phyloP scores from a whole-genome alignment of 2,797 vertebrate species.

The Myotis planiceps region DNA sequence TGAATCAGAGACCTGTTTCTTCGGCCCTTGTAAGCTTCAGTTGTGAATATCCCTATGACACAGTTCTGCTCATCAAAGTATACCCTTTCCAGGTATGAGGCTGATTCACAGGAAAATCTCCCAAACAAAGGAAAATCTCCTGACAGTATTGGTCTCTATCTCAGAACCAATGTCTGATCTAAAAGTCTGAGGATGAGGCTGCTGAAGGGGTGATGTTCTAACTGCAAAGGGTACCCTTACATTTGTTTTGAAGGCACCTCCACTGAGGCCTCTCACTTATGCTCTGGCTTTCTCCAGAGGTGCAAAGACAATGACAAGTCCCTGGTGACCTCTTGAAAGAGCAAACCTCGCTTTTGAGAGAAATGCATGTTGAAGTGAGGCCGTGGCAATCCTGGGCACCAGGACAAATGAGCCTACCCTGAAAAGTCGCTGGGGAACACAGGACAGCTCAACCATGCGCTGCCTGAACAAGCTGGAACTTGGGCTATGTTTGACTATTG shows the following conservation, averaged over 20 bases:
- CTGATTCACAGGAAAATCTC: not conserved
- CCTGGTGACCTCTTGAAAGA: not conserved
- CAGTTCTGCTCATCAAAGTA: not conserved
- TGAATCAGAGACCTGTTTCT: not conserved
- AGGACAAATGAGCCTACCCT: not conserved
- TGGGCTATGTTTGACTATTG: slow-evolving; percentile 65
- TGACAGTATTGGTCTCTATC: not conserved
- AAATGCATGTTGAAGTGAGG: not conserved
- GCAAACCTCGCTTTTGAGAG: not conserved
- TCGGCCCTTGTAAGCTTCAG: not conserved
- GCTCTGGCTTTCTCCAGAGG: not conserved
- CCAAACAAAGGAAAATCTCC: not conserved
- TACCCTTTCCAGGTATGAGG: not conserved
- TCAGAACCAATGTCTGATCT: not conserved
- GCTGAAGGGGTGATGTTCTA: not conserved
- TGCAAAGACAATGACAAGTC: not conserved
- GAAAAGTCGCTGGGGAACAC: not conserved
- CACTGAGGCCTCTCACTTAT: not conserved
- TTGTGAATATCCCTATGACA: not conserved
- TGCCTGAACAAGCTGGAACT: slow-evolving; percentile 70
- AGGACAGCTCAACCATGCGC: not conserved
- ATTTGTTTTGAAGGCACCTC: not conserved
- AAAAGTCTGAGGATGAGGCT: not conserved
- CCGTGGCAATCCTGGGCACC: not conserved
- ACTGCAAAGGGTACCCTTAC: accelerated